Conservation (phyloP, 2,888 invertebrate species). For the Ochropleura plecta region DNA sequence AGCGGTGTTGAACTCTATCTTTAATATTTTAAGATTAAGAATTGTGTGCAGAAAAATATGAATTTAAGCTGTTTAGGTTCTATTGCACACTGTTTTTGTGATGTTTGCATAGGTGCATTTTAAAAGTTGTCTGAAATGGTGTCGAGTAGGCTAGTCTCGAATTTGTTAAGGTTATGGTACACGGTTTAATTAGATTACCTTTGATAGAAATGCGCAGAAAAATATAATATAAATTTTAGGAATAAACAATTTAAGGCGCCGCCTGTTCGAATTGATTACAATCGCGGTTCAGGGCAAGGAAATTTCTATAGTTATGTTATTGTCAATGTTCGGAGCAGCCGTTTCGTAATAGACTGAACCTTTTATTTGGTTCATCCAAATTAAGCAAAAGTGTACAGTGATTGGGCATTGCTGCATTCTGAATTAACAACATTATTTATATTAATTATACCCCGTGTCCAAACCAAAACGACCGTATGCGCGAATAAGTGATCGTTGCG, state of each 20-base stretch:
- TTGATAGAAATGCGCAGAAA: neutral
- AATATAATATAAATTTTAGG: neutral
- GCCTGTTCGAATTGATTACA: neutral
- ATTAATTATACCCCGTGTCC: neutral
- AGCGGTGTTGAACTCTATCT: slow-evolving; percentile 54
- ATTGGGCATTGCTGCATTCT: neutral
- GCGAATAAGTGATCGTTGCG: neutral
- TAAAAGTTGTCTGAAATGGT: slow-evolving; percentile 19
- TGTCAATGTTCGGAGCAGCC: neutral
- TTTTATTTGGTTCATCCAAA: neutral
- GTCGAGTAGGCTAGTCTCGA: slow-evolving; percentile 34
- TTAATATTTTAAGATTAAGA: slow-evolving; percentile 43
- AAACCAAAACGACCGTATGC: neutral
- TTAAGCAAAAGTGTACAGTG: neutral
- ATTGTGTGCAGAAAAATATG: slow-evolving; percentile 35
- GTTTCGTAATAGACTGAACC: neutral
- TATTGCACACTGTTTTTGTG: slow-evolving; percentile 41
- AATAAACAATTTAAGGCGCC: neutral
- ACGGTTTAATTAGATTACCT: slow-evolving; percentile 7
- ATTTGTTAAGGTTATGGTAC: slow-evolving; percentile 5
- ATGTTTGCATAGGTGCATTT: slow-evolving; percentile 30
- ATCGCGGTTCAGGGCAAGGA: neutral
- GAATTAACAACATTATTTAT: neutral
- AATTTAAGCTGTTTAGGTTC: slow-evolving; percentile 27
- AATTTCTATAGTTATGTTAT: neutral